A percentile compares a stretch with the other conserved stretches of the same genome.
Conservation (phyloP, 2,113 vertebrate species). For the Neogobius melanostomus region DNA sequence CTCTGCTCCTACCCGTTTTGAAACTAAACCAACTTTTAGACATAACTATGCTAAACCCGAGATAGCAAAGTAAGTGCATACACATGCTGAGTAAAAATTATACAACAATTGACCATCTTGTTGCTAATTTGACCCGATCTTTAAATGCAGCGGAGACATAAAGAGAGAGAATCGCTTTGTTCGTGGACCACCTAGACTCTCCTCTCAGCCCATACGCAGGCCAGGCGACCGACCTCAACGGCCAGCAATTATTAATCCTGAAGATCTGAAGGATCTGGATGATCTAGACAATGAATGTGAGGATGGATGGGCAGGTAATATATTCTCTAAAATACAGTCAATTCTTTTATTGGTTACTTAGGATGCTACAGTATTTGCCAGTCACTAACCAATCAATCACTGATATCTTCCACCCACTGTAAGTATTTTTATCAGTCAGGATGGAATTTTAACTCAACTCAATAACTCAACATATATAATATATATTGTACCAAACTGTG, state of each 20-base stretch:
- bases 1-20: constrained; percentile 86
- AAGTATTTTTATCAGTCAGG: too few relatives aligned
- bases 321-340: background rate
- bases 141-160: constrained; percentile 67
- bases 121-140: background rate
- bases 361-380: too few relatives aligned
- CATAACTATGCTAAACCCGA: constrained; percentile 84
- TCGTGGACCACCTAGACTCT: constrained; percentile 72
- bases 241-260: constrained; percentile 94
- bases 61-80: constrained; percentile 86
- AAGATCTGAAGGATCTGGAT: constrained; percentile 94
- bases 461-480: too few relatives aligned
- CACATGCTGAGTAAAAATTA: background rate
- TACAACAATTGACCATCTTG: background rate
- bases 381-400: too few relatives aligned
- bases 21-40: constrained; percentile 87
- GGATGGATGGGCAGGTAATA: constrained; percentile 96
- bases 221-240: constrained; percentile 82
- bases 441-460: too few relatives aligned
- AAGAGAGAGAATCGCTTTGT: constrained; percentile 85
- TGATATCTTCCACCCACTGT: too few relatives aligned
- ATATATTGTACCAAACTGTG: too few relatives aligned
- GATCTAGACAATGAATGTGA: constrained; percentile 93
- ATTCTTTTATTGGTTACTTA: too few relatives aligned
- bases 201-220: constrained; percentile 82